Base-by-base conservation (phyloP, 2,113 vertebrate species). In the Jaculus jaculus region DNA sequence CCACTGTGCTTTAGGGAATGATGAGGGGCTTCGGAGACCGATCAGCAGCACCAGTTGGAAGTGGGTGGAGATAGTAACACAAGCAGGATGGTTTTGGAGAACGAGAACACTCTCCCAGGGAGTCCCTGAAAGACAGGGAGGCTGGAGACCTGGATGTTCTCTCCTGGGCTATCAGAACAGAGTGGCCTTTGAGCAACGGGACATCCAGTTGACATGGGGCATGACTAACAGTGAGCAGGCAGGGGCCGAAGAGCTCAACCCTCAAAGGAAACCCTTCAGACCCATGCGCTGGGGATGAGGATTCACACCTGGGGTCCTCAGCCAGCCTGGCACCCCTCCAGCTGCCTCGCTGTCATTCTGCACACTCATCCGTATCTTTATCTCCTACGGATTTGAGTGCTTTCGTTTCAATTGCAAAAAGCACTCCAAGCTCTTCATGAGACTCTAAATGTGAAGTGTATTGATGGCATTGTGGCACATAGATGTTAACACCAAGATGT, bases 391-490 rank as follows among this genome's bases (percentile, higher is more conserved):
- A 66, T 54, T 68, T 84, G 39, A 4, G 16, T 28, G 11, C 30
- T 32, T 61, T 90, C 15, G 77, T 81, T 90, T 93, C 34, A 63
- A 79, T 74, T 73, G 37, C 26, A 30, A 83, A 89, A 78, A 26
- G 11, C 54, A 12, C 16, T 42, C 34, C 80, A 37, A 37, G 37
- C 37, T 89, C 39, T 51, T 89, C 51, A 28, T 18, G 51, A 86
- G 66, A 81, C 60, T 47, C 39, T 60, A 66, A 72, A 39, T 81
- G 93, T 69, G n/a, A 79, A 61, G 34, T 20, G 3, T 32, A 68
- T 5, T 42, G 60, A 72, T 87, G 79, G n/a, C 4, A 37, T n/a
- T 61, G 79, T 78, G 74, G 73, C 74, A 37, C 61, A 51, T 32
- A 54, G 42, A 8, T n/a, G 15, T 34, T 83, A 30, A 96, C 85